A percentile compares a stretch with the other conserved stretches of the same genome.
These are phyloP conservation scores for Cololabis saira DNA, from an alignment of 2,113 vertebrate genomes.

Conservation along the genomic window DNA sequence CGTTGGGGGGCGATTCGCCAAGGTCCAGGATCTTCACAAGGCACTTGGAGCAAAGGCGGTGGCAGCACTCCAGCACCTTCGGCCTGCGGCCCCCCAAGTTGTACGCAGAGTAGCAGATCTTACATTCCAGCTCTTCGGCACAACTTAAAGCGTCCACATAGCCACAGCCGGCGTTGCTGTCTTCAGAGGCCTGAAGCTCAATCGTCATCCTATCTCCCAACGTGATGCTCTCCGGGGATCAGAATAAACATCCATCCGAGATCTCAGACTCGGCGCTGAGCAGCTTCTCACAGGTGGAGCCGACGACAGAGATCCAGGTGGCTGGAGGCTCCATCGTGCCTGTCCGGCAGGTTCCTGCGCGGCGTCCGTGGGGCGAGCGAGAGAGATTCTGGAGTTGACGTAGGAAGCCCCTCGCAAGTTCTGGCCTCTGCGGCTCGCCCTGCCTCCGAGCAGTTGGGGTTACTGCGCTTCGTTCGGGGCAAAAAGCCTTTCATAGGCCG, in stretches of 20 bases:
- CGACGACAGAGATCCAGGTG: slow-evolving; percentile 23
- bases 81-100: slow-evolving; percentile 88
- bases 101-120: slow-evolving; percentile 94
- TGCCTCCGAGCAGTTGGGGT: slow-evolving; percentile 44
- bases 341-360: slow-evolving; percentile 16
- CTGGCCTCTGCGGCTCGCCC: slow-evolving; percentile 29
- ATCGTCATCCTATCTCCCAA: slow-evolving; percentile 77
- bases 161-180: slow-evolving; percentile 41
- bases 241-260: slow-evolving; percentile 4
- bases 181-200: slow-evolving; percentile 54
- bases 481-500: slow-evolving; percentile 66
- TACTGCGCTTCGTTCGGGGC: slow-evolving; percentile 49
- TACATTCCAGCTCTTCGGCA: slow-evolving; percentile 92
- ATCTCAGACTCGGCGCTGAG: slow-evolving; percentile 16
- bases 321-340: slow-evolving; percentile 42
- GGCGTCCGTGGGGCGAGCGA: slow-evolving; percentile 6
- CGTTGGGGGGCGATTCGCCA: slow-evolving; percentile 85
- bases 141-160: slow-evolving; percentile 67
- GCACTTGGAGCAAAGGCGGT: slow-evolving; percentile 93
- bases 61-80: slow-evolving; percentile 91
- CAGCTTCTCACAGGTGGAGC: slow-evolving; percentile 35
- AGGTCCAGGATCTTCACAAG: slow-evolving; percentile 92
- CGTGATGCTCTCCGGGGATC: slow-evolving; percentile 4
- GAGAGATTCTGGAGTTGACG: slow-evolving; percentile 18
- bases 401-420: slow-evolving; percentile 41